phyloP scores from a whole-genome alignment of 2,113 vertebrate genomes.

The Rhinolophus ferrumequinum region DNA sequence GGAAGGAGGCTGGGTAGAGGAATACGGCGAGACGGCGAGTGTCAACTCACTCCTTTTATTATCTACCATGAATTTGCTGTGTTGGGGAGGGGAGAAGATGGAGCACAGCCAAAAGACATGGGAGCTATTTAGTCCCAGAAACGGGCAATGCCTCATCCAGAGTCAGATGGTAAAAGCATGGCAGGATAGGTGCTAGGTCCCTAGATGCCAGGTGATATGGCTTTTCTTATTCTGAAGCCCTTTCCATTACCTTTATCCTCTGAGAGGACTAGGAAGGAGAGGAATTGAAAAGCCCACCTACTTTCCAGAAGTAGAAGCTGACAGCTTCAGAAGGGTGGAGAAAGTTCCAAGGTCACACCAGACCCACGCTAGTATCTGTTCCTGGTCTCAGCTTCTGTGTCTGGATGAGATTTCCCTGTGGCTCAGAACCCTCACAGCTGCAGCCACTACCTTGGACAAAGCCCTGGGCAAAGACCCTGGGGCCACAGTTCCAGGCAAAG shows the following conservation, averaged over 20 bases:
- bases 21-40: background rate
- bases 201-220: background rate
- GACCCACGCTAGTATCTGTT: background rate
- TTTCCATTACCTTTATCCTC: background rate
- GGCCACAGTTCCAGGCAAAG: background rate
- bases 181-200: background rate
- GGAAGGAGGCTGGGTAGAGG: background rate
- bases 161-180: accelerated
- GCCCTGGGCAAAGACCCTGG: background rate
- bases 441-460: background rate
- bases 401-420: background rate
- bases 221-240: background rate
- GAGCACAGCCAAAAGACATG: background rate
- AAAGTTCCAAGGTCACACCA: background rate
- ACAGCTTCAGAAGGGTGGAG: background rate
- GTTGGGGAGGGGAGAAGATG: background rate
- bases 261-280: background rate
- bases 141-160: background rate
- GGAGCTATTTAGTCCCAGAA: background rate
- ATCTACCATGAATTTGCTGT: background rate
- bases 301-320: background rate
- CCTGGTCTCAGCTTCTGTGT: background rate
- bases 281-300: background rate
- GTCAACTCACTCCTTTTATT: background rate
- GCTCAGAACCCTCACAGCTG: background rate